A percentile compares a stretch with the other conserved stretches of the same genome.
Conservation (phyloP, 2,888 invertebrate genomes). For the Linnaemya tessellans region DNA sequence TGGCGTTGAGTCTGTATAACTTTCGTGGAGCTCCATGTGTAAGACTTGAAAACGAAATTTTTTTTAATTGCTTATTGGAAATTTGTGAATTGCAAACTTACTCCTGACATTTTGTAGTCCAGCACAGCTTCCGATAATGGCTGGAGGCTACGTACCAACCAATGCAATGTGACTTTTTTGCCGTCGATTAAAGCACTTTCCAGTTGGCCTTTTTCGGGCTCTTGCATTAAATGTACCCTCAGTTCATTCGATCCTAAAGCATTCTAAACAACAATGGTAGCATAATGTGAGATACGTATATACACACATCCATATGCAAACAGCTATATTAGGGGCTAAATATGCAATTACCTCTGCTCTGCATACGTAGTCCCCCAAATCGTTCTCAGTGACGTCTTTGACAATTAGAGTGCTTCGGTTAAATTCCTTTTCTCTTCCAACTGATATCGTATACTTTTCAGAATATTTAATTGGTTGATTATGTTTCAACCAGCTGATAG, state of each 20-base stretch:
- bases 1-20: conserved; percentile 79
- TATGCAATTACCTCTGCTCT: conserved; percentile 83
- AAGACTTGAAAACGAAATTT: conserved; percentile 74
- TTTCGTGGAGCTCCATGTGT: conserved; percentile 79
- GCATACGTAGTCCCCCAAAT: conserved; percentile 91
- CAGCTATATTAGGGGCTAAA: too few relatives aligned
- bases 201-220: conserved; percentile 81
- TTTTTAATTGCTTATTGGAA: conserved; percentile 45
- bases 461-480: conserved; percentile 76
- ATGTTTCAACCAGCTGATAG: conserved; percentile 78
- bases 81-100: conserved; percentile 71
- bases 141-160: conserved; percentile 81
- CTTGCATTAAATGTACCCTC: conserved; percentile 77
- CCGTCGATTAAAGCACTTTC: conserved; percentile 78
- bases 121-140: conserved; percentile 81
- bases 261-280: conserved; percentile 72
- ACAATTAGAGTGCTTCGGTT: conserved; percentile 87
- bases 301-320: neutral
- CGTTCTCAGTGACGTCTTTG: conserved; percentile 86
- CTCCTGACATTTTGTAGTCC: conserved; percentile 80
- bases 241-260: conserved; percentile 78
- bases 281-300: neutral
- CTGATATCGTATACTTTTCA: conserved; percentile 83
- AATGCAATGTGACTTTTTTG: conserved; percentile 78
- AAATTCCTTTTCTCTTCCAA: conserved; percentile 80